Conservation (phyloP, 2,797 vertebrate species). For the Hipposideros larvatus region DNA sequence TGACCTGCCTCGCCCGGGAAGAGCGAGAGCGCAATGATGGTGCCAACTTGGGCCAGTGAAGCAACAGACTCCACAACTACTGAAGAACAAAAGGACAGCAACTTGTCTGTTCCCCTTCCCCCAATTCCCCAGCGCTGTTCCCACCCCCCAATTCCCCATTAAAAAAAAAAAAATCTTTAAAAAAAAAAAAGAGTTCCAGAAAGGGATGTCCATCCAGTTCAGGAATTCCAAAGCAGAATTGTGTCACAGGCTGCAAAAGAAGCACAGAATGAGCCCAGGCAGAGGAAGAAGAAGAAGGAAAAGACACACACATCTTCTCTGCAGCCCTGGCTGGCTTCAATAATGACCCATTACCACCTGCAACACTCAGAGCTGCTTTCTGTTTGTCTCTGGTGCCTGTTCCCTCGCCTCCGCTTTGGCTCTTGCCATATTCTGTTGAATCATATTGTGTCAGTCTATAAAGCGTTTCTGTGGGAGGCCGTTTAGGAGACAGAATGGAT, state of each 20-base stretch:
- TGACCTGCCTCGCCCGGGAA: too few species aligned
- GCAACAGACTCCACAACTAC: too few species aligned
- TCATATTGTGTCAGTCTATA: conserved; percentile 34
- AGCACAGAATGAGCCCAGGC: neutral
- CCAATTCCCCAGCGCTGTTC: too few species aligned
- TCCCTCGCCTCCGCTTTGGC: neutral
- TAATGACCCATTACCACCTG: neutral
- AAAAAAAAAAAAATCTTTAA: too few species aligned
- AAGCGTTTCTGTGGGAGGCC: neutral
- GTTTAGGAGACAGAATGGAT: neutral
- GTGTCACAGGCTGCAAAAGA: neutral
- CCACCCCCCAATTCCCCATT: too few species aligned
- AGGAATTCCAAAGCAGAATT: neutral
- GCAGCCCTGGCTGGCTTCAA: neutral
- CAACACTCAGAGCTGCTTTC: neutral
- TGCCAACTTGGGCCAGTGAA: too few species aligned
- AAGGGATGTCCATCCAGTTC: neutral
- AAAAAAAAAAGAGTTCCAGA: neutral
- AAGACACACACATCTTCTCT: neutral
- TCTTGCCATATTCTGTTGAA: conserved; percentile 28
- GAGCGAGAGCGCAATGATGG: too few species aligned
- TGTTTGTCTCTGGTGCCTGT: neutral
- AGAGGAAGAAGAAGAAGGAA: neutral
- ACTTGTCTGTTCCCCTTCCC: too few species aligned
- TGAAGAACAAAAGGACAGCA: too few species aligned